These are phyloP conservation scores for Tipula unca DNA, from an alignment of 2,888 invertebrate species.

Conservation along the genomic window DNA sequence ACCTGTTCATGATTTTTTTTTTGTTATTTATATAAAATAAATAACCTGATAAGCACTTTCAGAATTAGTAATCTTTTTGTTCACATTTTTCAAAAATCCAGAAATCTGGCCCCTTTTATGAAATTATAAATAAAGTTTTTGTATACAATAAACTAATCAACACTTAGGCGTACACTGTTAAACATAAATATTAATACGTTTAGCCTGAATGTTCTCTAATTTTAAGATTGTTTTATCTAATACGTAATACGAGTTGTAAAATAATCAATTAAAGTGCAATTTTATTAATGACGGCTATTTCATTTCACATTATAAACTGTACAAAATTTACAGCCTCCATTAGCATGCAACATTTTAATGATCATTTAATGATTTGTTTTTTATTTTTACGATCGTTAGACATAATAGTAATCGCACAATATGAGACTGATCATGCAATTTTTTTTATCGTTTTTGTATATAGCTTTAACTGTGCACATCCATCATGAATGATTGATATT, in stretches of 20 bases:
- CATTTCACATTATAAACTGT: background rate
- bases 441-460: too few relatives aligned
- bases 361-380: background rate
- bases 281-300: background rate
- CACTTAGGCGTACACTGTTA: background rate
- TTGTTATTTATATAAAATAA: too few relatives aligned
- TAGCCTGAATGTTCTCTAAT: background rate
- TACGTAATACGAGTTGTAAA: background rate
- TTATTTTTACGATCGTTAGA: background rate
- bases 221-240: background rate
- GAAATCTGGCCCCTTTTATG: background rate
- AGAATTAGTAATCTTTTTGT: too few relatives aligned
- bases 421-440: background rate
- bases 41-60: too few relatives aligned
- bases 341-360: background rate
- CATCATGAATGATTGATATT: background rate
- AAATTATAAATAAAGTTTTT: too few relatives aligned
- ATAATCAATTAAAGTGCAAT: background rate
- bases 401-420: too few relatives aligned
- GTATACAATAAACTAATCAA: background rate
- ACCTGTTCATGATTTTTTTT: too few relatives aligned
- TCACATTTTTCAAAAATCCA: background rate
- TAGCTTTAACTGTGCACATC: background rate
- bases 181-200: background rate
- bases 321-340: background rate